A percentile compares a stretch with the other conserved stretches of the same genome.
phyloP scores from a whole-genome alignment of 2,113 vertebrate genomes.

The Sceloporus undulatus region DNA sequence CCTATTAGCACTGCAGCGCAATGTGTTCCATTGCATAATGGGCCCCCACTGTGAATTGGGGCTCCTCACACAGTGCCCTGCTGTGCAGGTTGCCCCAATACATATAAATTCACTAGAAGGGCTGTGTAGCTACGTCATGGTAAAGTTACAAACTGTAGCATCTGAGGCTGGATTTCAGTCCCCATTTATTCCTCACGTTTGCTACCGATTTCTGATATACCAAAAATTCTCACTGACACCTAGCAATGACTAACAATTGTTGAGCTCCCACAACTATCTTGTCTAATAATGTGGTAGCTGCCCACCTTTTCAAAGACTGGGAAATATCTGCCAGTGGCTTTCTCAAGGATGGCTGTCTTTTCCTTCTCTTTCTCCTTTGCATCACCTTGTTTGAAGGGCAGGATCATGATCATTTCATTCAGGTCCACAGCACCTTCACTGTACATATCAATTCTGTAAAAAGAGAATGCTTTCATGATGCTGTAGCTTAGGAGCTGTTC shows the following conservation, averaged over 20 bases:
- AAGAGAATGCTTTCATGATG: conserved; percentile 8
- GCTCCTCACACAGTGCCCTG: no score
- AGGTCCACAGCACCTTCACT: conserved; percentile 79
- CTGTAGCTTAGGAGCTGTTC: not conserved
- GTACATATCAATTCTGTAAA: conserved; percentile 87
- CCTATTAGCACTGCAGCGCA: no score
- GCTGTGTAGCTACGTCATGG: no score
- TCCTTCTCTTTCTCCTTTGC: conserved; percentile 65
- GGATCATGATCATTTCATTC: conserved; percentile 77
- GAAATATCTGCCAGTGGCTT: conserved; percentile 80
- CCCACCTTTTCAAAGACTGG: conserved; percentile 87
- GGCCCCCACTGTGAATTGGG: no score
- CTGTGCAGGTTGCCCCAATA: no score
- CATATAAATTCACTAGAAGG: no score
- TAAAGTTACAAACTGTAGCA: no score
- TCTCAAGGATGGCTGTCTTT: conserved; percentile 70
- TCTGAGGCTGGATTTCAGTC: no score
- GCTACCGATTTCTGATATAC: not conserved
- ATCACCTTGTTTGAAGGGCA: conserved; percentile 67
- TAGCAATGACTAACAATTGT: not conserved
- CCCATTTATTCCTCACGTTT: not conserved
- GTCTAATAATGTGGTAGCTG: not conserved
- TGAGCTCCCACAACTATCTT: not conserved
- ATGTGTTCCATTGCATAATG: no score
- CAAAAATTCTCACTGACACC: not conserved